Conservation (phyloP, 2,888 invertebrate species). For the Phasia obesa region DNA sequence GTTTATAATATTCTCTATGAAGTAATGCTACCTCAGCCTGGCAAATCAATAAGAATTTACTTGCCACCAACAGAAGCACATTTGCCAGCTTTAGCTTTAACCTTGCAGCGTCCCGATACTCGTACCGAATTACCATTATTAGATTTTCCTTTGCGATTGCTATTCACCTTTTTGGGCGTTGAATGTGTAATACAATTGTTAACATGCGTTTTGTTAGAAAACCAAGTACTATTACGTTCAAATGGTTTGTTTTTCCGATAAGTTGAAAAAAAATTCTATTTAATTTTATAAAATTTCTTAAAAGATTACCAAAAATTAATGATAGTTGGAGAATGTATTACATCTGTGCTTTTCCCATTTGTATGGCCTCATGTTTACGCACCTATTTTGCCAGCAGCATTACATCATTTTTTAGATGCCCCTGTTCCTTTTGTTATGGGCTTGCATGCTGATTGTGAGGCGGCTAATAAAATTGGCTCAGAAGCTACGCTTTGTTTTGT, state of each 20-base stretch:
- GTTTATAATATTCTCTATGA: slow-evolving; percentile 98
- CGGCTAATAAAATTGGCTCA: slow-evolving; percentile 87
- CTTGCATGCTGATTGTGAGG: slow-evolving; percentile 85
- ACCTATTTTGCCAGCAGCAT: slow-evolving; percentile 96
- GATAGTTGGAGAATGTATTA: slow-evolving; percentile 97
- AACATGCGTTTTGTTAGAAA: slow-evolving; percentile 97
- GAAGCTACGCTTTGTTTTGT: slow-evolving; percentile 97
- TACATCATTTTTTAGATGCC: slow-evolving; percentile 98
- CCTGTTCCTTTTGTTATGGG: slow-evolving; percentile 99
- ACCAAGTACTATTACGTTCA: slow-evolving; percentile 97
- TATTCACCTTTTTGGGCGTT: slow-evolving; percentile 94
- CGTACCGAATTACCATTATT: slow-evolving; percentile 95
- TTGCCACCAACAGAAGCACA: slow-evolving; percentile 88
- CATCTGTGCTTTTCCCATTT: slow-evolving; percentile 95
- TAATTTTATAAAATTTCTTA: slow-evolving; percentile 76
- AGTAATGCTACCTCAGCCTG: slow-evolving; percentile 94
- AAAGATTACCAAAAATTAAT: slow-evolving; percentile 97
- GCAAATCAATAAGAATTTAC: slow-evolving; percentile 91
- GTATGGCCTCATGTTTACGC: slow-evolving; percentile 99
- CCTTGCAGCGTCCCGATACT: slow-evolving; percentile 89
- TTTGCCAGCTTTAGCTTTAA: slow-evolving; percentile 86
- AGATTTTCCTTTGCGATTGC: slow-evolving; percentile 94
- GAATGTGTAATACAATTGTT: slow-evolving; percentile 96
- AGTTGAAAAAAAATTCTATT: neutral
- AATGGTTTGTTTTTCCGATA: slow-evolving; percentile 85